A percentile compares a stretch with the other conserved stretches of the same genome.
These are phyloP conservation scores for Clusia tigrina DNA, from an alignment of 2,888 invertebrate species.

Conservation along the genomic window DNA sequence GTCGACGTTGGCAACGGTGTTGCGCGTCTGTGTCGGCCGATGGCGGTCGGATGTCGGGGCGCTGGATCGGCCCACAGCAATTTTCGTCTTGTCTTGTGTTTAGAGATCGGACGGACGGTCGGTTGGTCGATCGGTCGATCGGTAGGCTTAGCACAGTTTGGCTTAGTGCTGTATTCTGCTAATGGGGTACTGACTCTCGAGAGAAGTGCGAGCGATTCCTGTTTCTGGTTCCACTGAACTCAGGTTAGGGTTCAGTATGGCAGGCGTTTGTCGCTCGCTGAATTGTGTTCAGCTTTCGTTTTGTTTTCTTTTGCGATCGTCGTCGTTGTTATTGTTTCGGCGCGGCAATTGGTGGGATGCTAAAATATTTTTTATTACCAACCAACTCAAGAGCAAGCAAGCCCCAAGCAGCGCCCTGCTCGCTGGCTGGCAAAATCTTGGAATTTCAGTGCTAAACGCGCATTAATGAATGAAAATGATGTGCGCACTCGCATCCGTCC, in stretches of 20 bases:
- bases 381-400: not conserved
- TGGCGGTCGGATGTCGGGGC: no score
- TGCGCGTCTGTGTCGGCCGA: no score
- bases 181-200: not conserved
- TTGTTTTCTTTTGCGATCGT: not conserved
- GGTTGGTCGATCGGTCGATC: not conserved
- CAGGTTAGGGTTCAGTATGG: conserved; percentile 1
- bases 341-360: conserved; percentile 16
- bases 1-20: no score
- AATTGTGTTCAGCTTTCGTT: not conserved
- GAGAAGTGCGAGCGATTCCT: not conserved
- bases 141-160: conserved; percentile 7
- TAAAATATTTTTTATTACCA: conserved; percentile 11
- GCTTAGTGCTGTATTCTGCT: conserved; percentile 1
- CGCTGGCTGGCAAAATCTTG: not conserved
- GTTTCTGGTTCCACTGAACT: not conserved
- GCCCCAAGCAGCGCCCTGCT: not conserved
- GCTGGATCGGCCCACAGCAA: no score
- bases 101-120: not conserved
- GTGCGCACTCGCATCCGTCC: no score
- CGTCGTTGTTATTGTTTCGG: not conserved
- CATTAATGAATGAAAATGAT: conserved; percentile 26
- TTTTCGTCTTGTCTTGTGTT: no score
- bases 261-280: conserved; percentile 12
- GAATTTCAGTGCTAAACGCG: not conserved